These are phyloP conservation scores for Fukomys damarensis DNA, from an alignment of 2,113 vertebrate species.

Conservation along the genomic window DNA sequence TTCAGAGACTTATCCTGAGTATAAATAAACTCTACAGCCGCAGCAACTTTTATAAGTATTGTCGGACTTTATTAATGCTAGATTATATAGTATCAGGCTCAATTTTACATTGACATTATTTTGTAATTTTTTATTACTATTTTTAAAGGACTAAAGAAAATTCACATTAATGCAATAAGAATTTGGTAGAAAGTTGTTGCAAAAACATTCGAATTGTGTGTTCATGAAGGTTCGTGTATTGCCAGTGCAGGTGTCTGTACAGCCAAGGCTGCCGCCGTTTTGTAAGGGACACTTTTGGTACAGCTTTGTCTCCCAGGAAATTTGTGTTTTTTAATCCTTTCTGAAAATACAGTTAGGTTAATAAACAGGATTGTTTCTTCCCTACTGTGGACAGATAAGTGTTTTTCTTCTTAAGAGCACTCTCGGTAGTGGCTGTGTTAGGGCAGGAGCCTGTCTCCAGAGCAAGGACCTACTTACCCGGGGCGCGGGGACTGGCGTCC, in stretches of 20 bases:
- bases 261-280: slow-evolving; percentile 49
- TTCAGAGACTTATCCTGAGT: slow-evolving; percentile 56
- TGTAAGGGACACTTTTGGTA: slow-evolving; percentile 74
- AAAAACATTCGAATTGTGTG: slow-evolving; percentile 50
- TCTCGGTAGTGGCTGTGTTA: not conserved
- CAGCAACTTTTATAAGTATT: slow-evolving; percentile 69
- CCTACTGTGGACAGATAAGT: slow-evolving; percentile 23
- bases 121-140: slow-evolving; percentile 81
- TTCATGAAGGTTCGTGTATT: slow-evolving; percentile 52
- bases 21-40: slow-evolving; percentile 45
- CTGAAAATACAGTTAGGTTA: slow-evolving; percentile 70
- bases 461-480: not conserved
- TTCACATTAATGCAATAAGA: slow-evolving; percentile 59
- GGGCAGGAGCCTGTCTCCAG: not conserved
- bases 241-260: slow-evolving; percentile 31
- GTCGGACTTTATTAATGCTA: slow-evolving; percentile 74
- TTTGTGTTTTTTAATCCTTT: slow-evolving; percentile 76
- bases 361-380: slow-evolving; percentile 71
- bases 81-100: slow-evolving; percentile 72
- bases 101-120: slow-evolving; percentile 78
- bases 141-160: slow-evolving; percentile 75
- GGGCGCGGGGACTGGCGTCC: too few species aligned
- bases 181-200: slow-evolving; percentile 56
- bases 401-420: slow-evolving; percentile 47
- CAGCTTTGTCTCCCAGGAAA: slow-evolving; percentile 66